Base-by-base conservation (phyloP, 2,797 vertebrate species). In the Sebastes baramenuke region DNA sequence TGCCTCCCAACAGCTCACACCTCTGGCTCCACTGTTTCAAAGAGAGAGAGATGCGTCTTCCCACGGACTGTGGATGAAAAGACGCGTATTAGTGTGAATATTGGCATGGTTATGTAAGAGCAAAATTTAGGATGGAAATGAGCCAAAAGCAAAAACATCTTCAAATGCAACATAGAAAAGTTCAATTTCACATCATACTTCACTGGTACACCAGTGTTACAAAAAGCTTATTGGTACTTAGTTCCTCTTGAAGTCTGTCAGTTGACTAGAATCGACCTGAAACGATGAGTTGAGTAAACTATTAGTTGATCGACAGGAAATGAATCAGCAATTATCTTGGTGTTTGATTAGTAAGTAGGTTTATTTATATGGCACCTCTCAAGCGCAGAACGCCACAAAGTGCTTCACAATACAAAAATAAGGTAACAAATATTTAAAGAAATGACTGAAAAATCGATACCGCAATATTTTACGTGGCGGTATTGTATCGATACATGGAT, bases 41-140 rank as follows among this genome's bases (percentile, higher is more conserved):
- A 70, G 65, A 75, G 79, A 85, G 74, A 75, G 73, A 82, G 70
- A 79, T 46, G 77, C 69, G 54, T 87, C 82, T 67, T 91, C 72
- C 83, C 87, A 90, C 86, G 78, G 73, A 85, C 87, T 80, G 79
- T 86, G 79, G 80, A 76, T 84, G 77, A 81, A 89, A 89, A 80
- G 80, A 87, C 72, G 70, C 14, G 34, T 73, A 81, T 85, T 67
- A 67, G 56, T 84, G 84, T 78, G 77, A 84, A 83, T 90, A 84
- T 84, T 67, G 74, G 36, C 75, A 60, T 11, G 9, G 36, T 93
- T 94, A 90, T 83, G 67, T 88, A 90, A 90, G 67, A 61, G 27
- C 58, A 72, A 29, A 66, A 60, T 74, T 81, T 75, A 77, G 13
- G 38, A 73, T 72, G 64, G 70, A 85, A 67, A 73, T 67, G 52